Base-by-base conservation (phyloP, 2,113 vertebrate species). In the Acanthochromis polyacanthus region DNA sequence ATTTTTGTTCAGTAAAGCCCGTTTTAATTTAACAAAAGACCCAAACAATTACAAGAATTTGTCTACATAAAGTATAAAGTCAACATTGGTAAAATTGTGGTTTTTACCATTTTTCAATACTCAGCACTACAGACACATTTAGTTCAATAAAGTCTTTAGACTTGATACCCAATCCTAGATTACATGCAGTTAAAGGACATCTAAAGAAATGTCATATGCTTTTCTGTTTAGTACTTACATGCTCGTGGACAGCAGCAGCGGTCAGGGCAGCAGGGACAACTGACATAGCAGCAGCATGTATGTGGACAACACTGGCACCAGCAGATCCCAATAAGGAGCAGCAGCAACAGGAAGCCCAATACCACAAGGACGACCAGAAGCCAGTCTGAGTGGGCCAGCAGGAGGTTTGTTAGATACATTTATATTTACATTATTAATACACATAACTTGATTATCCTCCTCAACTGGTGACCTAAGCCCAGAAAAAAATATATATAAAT, bases 261-360 rank as follows among this genome's bases (percentile, higher is more conserved):
- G 1, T 97, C 94, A 0, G 97, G 96, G 58, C 97, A 98, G 90
- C 97, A 98, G 45, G 97, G 97, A 69, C 97, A 98, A 40, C 96
- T 94, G 80, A 98, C 75, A 10, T 96, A 97, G 71, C 97, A 98
- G 93, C 97, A 97, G 89, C 97, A 98, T 16, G 95, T 97, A 59
- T 98, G 97, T 1, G 97, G 97, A 75, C 97, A 98, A 78, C 97
- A 98, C 91, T 98, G 97, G 43, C 97, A 98, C 96, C 97, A 98
- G 88, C 97, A 98, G 91, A 98, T 96, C 48, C 95, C 93, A 1
- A 97, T 93, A 61, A 97, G 89, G 16, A 97, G 83, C 78, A 97
- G 65, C 64, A 97, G 15, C 22, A 97, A 73, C 46, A 97, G 70
- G 75, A 86, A 93, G 0, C 95, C 97, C 12, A 97, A 32, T 5